Evolutionary conservation across 2,113 vertebrate genomes (phyloP), one percentile per base, ranked within the genome.

Genomic region (Falcunculus frontatus): DNA sequence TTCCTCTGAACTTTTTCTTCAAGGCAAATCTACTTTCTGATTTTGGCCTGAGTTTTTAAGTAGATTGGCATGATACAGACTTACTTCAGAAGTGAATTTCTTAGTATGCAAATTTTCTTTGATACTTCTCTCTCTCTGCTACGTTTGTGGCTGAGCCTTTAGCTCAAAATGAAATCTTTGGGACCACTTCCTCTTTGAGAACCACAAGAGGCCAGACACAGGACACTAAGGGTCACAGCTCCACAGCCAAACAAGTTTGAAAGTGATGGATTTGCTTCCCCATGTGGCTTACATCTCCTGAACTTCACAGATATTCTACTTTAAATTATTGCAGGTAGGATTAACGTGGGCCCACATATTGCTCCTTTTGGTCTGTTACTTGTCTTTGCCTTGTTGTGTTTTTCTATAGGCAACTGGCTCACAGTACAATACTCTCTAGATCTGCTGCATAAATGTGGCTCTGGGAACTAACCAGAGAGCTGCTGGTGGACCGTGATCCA

Each of bases 1-100:
- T 68, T 64, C 9, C 39, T 89, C n/a, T 68, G 30, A 95, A 84
- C 3, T 11, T 87, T 77, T 95, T 80, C 17, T 89, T 75, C 49
- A 25, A 47, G 55, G 32, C 2, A 89, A 37, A 78, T 55, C 21
- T 74, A 50, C 32, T 59, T 63, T 42, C 47, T 81, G 35, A 78
- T 68, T 90, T 90, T 84, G 33, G 56, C 27, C 32, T 53, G 30
- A 65, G 11, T 42, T 87, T 93, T 84, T n/a, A 63, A 74, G 32
- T 26, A 77, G 46, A 52, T 41, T 77, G 32, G 7, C 25, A 53
- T 52, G 33, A 89, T 67, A 25, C 14, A 67, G 25, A 59, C 19
- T 39, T 90, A 18, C 59, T n/a, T 70, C 11, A 78, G 16, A 83
- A 49, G 44, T 44, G 1, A 78, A 46, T 78, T 89, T 85, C 49